These are phyloP conservation scores for Agonopterix subpropinquella DNA, from an alignment of 2,888 invertebrate genomes.

Conservation along the genomic window DNA sequence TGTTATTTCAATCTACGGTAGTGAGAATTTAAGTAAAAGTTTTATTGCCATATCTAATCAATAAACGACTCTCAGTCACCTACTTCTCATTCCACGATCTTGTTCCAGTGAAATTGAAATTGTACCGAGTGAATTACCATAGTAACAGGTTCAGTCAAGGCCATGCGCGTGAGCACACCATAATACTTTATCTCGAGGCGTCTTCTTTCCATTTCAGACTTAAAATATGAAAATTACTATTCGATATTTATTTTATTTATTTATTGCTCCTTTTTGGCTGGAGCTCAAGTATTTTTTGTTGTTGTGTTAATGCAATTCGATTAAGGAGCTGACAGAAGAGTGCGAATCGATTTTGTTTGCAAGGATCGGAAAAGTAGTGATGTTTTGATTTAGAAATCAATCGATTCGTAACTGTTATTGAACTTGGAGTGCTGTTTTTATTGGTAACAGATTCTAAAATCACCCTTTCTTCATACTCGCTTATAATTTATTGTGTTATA, in stretches of 20 bases:
- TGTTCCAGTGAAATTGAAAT: slow-evolving; percentile 9
- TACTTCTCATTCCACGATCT: not conserved
- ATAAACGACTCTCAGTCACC: not conserved
- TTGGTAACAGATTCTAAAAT: no score
- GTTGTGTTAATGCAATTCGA: slow-evolving; percentile 36
- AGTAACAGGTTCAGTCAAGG: slow-evolving; percentile 18
- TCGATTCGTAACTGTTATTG: no score
- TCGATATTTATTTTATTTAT: slow-evolving; percentile 22
- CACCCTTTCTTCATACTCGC: no score
- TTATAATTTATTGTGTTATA: no score
- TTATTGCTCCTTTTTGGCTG: slow-evolving; percentile 48
- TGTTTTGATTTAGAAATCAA: no score
- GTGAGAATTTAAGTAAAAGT: not conserved
- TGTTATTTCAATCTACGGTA: no score
- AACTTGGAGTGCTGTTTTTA: no score
- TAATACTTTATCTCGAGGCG: slow-evolving; percentile 19
- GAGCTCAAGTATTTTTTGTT: slow-evolving; percentile 51
- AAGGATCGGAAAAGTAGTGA: not conserved
- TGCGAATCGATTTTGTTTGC: slow-evolving; percentile 13
- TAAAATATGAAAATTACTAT: slow-evolving; percentile 54
- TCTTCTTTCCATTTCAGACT: slow-evolving; percentile 28
- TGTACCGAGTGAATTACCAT: slow-evolving; percentile 7
- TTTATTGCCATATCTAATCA: not conserved
- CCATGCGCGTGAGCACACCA: slow-evolving; percentile 7
- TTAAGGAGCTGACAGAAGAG: slow-evolving; percentile 26